These are phyloP conservation scores for Brachyhypopomus gauderio DNA, from an alignment of 2,113 vertebrate genomes.

Conservation along the genomic window DNA sequence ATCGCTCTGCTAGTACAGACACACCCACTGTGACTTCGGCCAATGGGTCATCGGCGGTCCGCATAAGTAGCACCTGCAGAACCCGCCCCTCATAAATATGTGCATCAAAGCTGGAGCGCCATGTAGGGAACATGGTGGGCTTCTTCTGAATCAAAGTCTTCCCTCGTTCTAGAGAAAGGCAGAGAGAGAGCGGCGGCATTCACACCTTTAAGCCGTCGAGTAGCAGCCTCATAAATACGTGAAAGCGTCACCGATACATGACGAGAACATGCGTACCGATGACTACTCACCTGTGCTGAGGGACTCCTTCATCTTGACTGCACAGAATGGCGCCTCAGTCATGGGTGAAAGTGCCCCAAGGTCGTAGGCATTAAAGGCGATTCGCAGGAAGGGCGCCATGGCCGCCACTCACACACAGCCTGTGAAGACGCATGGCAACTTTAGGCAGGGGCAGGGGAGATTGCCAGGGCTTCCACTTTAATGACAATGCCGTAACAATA, in stretches of 20 bases:
- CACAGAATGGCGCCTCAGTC: conserved; percentile 71
- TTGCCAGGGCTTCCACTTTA: not conserved
- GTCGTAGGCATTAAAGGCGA: conserved; percentile 91
- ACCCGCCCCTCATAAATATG: conserved; percentile 94
- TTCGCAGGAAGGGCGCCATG: conserved; percentile 95
- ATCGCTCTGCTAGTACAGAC: conserved; percentile 87
- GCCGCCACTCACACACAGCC: conserved; percentile 59
- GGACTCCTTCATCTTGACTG: conserved; percentile 95
- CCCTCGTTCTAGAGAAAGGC: conserved; percentile 81
- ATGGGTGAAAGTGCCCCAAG: conserved; percentile 78
- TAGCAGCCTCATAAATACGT: not conserved
- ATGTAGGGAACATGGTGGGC: conserved; percentile 93
- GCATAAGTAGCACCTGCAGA: conserved; percentile 92
- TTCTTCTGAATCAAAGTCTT: conserved; percentile 95
- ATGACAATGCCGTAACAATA: not conserved
- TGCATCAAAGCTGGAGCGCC: conserved; percentile 90
- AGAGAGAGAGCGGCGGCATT: not conserved
- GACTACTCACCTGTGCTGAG: conserved; percentile 83
- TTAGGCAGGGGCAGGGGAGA: not conserved
- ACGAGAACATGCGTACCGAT: not conserved
- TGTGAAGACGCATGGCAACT: conserved; percentile 18
- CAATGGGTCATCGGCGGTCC: conserved; percentile 82
- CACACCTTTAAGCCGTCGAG: not conserved
- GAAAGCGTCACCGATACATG: not conserved
- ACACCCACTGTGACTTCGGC: conserved; percentile 91